Evolutionary conservation across 2,888 invertebrate genomes (phyloP).

Genomic region (Horisme vitalbata): DNA sequence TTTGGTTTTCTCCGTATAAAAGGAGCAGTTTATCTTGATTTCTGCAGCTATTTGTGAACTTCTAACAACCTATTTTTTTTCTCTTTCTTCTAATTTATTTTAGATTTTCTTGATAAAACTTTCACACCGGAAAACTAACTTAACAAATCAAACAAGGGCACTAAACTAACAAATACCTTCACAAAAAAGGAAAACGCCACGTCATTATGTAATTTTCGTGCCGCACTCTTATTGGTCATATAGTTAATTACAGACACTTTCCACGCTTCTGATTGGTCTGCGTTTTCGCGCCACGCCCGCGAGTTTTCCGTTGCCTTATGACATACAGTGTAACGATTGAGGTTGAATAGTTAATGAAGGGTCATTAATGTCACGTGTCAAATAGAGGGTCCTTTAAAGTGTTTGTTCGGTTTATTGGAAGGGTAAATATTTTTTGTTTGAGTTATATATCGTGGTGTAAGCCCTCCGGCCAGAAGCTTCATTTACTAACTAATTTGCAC

Average conservation of each 20-base stretch:
- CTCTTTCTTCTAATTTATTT: too few species aligned
- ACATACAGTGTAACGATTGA: slow-evolving; percentile 57
- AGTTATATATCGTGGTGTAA: too few species aligned
- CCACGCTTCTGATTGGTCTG: slow-evolving; percentile 55
- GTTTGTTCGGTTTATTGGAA: slow-evolving; percentile 19
- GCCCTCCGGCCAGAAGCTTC: too few species aligned
- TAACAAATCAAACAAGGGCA: slow-evolving; percentile 27
- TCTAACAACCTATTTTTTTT: too few species aligned
- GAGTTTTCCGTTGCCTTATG: slow-evolving; percentile 60
- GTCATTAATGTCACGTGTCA: slow-evolving; percentile 54
- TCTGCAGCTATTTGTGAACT: too few species aligned
- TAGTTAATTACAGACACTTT: slow-evolving; percentile 44
- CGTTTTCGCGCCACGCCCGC: slow-evolving; percentile 53
- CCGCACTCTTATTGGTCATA: slow-evolving; percentile 54
- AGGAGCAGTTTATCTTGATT: too few species aligned
- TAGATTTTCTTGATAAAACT: too few species aligned
- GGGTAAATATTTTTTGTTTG: slow-evolving; percentile 22
- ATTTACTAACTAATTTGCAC: too few species aligned
- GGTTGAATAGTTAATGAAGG: slow-evolving; percentile 69
- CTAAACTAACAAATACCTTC: slow-evolving; percentile 42
- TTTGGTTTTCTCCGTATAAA: too few species aligned
- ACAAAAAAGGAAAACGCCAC: slow-evolving; percentile 39
- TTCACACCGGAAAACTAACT: slow-evolving; percentile 25
- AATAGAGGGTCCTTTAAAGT: slow-evolving; percentile 32
- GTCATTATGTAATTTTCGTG: slow-evolving; percentile 41